phyloP scores from a whole-genome alignment of 37 sponge, comb jelly and placozoan species.

The Bolinopsis microptera region DNA sequence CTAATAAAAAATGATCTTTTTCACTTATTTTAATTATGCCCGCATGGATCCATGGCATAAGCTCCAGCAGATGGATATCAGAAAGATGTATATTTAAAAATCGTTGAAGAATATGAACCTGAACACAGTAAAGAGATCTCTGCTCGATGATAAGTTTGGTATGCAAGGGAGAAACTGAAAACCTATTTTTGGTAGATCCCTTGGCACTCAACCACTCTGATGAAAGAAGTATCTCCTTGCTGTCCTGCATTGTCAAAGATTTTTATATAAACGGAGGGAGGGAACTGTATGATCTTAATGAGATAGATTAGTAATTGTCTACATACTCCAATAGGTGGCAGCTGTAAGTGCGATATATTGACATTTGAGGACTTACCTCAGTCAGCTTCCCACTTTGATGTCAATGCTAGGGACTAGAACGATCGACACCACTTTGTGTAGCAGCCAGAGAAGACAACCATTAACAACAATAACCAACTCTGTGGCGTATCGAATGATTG shows the following conservation, averaged over 20 bases:
- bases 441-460: not conserved
- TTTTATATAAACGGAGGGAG: too few relatives aligned
- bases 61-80: too few relatives aligned
- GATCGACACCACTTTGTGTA: not conserved
- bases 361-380: not conserved
- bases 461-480: not conserved
- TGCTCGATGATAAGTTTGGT: not conserved
- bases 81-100: not conserved
- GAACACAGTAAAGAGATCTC: not conserved
- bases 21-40: too few relatives aligned
- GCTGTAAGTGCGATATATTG: not conserved
- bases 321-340: not conserved
- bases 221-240: too few relatives aligned
- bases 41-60: too few relatives aligned
- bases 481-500: not conserved
- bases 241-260: too few relatives aligned
- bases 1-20: too few relatives aligned
- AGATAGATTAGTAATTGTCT: not conserved
- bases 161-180: too few relatives aligned
- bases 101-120: not conserved
- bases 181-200: too few relatives aligned
- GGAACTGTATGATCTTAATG: not conserved
- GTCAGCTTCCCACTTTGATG: not conserved
- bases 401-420: not conserved
- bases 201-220: too few relatives aligned